Evolutionary conservation across 2,797 vertebrate species (phyloP).

Genomic region (Acestrorhynchus altus): DNA sequence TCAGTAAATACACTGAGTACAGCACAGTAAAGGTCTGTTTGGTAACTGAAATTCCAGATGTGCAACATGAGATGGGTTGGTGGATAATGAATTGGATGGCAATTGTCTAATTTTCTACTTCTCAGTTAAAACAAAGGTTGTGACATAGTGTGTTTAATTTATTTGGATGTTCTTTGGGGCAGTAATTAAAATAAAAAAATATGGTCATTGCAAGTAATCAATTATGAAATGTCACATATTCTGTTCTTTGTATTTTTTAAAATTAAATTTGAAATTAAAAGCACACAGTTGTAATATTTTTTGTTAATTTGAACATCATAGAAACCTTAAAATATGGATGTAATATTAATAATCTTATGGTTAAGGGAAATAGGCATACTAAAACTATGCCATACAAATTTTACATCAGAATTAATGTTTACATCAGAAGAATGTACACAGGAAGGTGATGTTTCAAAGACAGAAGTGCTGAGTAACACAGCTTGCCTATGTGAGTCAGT

Average conservation of each 20-base stretch:
- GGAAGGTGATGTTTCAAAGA: not conserved
- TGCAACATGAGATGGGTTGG: not conserved
- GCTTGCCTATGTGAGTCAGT: not conserved
- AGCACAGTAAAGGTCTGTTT: not conserved
- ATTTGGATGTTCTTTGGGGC: not conserved
- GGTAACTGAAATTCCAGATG: not conserved
- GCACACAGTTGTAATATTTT: too few species aligned
- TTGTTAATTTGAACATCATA: too few species aligned
- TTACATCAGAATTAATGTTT: not conserved
- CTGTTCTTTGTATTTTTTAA: too few species aligned
- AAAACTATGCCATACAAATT: too few species aligned
- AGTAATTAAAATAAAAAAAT: not conserved
- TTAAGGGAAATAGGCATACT: too few species aligned
- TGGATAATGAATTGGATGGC: not conserved
- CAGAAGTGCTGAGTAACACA: conserved; percentile 6
- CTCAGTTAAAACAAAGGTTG: too few species aligned
- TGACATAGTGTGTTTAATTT: not conserved
- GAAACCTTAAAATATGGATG: too few species aligned
- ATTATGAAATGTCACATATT: not conserved
- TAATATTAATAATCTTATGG: too few species aligned
- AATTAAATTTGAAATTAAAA: too few species aligned
- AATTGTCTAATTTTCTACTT: not conserved
- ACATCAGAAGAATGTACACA: not conserved
- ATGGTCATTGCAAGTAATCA: not conserved
- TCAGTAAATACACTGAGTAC: not conserved